Evolutionary conservation across 2,797 vertebrate genomes (phyloP).

Genomic region (Meriones psammophilus): DNA sequence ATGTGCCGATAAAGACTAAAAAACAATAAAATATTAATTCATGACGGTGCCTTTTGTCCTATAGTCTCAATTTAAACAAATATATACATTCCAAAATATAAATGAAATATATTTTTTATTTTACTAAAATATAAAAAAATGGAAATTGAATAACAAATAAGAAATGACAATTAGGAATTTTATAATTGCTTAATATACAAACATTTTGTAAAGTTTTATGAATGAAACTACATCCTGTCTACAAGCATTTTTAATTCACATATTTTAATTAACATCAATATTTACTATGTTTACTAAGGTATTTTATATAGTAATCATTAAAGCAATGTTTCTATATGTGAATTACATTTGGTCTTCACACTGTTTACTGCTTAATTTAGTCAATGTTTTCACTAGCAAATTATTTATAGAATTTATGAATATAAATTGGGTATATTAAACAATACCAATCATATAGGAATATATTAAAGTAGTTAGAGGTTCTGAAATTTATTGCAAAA

Average conservation of each 20-base stretch:
- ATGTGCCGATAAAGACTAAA: background rate
- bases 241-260: background rate
- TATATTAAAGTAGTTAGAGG: constrained; percentile 66
- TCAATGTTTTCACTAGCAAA: constrained; percentile 58
- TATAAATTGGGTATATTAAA: constrained; percentile 66
- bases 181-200: background rate
- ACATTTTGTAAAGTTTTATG: background rate
- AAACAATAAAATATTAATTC: background rate
- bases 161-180: background rate
- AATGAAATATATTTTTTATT: background rate
- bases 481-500: constrained; percentile 61
- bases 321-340: constrained; percentile 26
- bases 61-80: background rate
- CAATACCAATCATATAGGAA: constrained; percentile 57
- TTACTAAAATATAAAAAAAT: constrained; percentile 2
- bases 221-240: background rate
- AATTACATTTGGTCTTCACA: constrained; percentile 57
- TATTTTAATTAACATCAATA: background rate
- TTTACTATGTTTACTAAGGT: constrained; percentile 40
- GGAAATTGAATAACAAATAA: background rate
- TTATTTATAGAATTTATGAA: constrained; percentile 59
- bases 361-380: constrained; percentile 71
- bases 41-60: background rate
- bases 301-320: constrained; percentile 4
- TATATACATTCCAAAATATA: background rate